Conservation (phyloP, 2,113 vertebrate species). For the Phyllostomus hastatus region DNA sequence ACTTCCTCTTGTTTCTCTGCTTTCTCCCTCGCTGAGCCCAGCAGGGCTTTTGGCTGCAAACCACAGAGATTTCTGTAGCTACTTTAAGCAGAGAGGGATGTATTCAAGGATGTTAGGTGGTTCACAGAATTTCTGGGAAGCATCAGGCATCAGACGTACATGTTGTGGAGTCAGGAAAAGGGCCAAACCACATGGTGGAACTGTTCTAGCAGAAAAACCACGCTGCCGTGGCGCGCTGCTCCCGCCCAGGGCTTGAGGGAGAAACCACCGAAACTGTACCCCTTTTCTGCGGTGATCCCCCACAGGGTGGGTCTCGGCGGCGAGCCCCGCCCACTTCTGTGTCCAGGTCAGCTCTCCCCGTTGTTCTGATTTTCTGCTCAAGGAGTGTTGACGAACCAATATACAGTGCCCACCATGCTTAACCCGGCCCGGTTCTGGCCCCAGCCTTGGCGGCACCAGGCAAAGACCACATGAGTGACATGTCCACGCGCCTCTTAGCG, state of each 20-base stretch:
- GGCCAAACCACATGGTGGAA: neutral
- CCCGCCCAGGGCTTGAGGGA: neutral
- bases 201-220: neutral
- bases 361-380: neutral
- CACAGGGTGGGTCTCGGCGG: neutral
- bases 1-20: neutral
- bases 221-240: accelerated
- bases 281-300: accelerated
- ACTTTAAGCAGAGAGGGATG: slow-evolving; percentile 26
- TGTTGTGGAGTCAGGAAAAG: neutral
- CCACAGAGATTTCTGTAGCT: slow-evolving; percentile 18
- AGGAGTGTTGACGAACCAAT: neutral
- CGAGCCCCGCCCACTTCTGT: neutral
- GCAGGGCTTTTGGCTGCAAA: slow-evolving; percentile 3
- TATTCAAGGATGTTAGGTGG: slow-evolving; percentile 5
- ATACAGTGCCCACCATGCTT: neutral
- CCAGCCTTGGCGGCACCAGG: neutral
- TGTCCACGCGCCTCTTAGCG: accelerated
- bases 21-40: neutral
- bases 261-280: neutral
- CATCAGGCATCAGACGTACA: neutral
- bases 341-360: neutral
- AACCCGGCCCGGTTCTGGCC: too few species aligned
- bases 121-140: slow-evolving; percentile 36
- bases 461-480: accelerated